phyloP scores from a whole-genome alignment of 2,888 invertebrate species.

The Dolichomitus sp. region DNA sequence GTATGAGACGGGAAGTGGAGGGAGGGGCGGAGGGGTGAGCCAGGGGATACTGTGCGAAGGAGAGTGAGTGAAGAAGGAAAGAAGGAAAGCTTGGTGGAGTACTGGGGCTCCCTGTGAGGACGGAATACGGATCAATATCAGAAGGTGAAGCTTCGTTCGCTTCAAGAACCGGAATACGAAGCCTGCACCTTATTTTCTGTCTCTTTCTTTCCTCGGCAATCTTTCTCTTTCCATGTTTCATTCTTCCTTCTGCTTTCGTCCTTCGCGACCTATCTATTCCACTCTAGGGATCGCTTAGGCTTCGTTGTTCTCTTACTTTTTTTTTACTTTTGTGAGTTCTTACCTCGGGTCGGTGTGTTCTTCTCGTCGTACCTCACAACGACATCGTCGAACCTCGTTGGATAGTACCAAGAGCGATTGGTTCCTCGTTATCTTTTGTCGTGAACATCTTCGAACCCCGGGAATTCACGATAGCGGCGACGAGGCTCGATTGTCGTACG shows the following conservation, averaged over 20 bases:
- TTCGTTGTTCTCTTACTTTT: conserved; percentile 24
- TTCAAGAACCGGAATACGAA: conserved; percentile 67
- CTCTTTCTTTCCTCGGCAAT: conserved; percentile 21
- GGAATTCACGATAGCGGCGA: conserved; percentile 42
- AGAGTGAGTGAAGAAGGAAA: conserved; percentile 64
- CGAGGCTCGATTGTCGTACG: conserved; percentile 28
- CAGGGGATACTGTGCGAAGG: conserved; percentile 50
- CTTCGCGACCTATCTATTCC: conserved; percentile 17
- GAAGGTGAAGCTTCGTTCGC: conserved; percentile 75
- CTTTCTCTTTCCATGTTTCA: conserved; percentile 7
- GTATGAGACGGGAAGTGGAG: conserved; percentile 54
- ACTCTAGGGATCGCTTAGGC: conserved; percentile 56
- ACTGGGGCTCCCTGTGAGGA: conserved; percentile 73
- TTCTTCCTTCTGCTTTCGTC: background rate
- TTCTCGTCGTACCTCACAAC: conserved; percentile 3
- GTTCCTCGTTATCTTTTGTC: conserved; percentile 66
- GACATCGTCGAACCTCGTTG: conserved; percentile 10
- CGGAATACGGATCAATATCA: conserved; percentile 81
- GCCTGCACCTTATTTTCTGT: conserved; percentile 55
- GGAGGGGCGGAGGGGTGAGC: conserved; percentile 47
- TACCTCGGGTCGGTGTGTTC: conserved; percentile 13
- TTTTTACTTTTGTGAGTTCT: conserved; percentile 7
- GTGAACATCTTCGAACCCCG: conserved; percentile 32
- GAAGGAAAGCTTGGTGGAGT: conserved; percentile 67
- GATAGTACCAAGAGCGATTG: conserved; percentile 14